These are phyloP conservation scores for Polydrusus pterygomalis DNA, from an alignment of 2,888 invertebrate species.

Conservation along the genomic window DNA sequence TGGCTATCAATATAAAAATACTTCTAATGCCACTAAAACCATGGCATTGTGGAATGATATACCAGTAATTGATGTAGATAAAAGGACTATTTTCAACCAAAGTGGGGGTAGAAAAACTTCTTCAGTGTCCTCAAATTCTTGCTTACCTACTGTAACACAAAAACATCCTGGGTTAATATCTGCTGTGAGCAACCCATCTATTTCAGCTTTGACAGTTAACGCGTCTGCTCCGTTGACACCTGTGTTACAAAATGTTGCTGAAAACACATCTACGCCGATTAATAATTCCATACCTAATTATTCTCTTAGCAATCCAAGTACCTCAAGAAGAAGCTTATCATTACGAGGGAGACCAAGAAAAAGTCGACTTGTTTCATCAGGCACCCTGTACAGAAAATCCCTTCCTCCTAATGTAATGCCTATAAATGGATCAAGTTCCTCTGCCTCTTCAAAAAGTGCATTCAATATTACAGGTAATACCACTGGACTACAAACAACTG, in stretches of 20 bases:
- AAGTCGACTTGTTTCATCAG: background rate
- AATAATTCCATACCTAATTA: background rate
- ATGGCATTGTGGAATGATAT: conserved; percentile 51
- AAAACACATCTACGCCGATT: background rate
- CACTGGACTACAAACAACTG: background rate
- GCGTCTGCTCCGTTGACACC: background rate
- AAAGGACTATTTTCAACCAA: background rate
- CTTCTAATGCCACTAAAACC: conserved; percentile 6
- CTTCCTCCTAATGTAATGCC: background rate
- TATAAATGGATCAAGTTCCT: background rate
- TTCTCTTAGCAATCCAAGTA: background rate
- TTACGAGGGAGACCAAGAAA: background rate
- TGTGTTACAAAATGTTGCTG: background rate
- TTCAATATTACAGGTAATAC: background rate
- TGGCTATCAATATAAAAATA: conserved; percentile 38
- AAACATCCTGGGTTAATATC: background rate
- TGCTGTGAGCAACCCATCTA: too few relatives aligned
- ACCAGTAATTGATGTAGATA: conserved; percentile 37
- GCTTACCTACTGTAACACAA: conserved; percentile 17
- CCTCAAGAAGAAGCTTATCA: background rate
- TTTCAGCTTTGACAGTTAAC: background rate
- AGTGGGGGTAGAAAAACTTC: background rate
- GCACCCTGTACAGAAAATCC: background rate
- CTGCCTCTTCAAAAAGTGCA: background rate
- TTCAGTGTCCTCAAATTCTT: background rate